Conservation (phyloP, 2,113 vertebrate species). For the Siniperca chuatsi region DNA sequence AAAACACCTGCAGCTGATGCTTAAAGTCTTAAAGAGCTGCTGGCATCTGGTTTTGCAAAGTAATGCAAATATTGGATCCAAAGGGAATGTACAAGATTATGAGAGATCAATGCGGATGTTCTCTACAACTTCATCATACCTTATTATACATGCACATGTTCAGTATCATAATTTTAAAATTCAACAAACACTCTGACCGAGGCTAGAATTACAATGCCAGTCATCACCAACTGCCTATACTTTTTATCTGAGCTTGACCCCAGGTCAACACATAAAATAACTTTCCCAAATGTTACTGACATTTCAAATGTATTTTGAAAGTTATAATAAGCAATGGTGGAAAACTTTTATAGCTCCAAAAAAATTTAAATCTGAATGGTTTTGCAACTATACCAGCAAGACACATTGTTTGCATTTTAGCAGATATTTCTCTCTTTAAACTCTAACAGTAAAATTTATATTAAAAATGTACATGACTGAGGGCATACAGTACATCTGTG, state of each 20-base stretch:
- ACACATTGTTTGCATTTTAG: neutral
- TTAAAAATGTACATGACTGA: neutral
- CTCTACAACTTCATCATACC: neutral
- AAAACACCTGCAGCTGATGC: neutral
- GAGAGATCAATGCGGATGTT: slow-evolving; percentile 7
- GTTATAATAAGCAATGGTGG: neutral
- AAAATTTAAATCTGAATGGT: neutral
- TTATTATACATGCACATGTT: slow-evolving; percentile 17
- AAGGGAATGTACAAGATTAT: neutral
- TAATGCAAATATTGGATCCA: neutral
- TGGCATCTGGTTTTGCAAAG: slow-evolving; percentile 5
- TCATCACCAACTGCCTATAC: neutral
- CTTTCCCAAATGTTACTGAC: neutral
- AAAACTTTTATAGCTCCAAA: neutral
- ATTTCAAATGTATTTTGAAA: neutral
- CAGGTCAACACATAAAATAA: neutral
- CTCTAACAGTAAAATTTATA: neutral
- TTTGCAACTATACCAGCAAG: neutral
- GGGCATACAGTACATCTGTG: neutral
- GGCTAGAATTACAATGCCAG: slow-evolving; percentile 11
- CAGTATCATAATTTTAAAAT: neutral
- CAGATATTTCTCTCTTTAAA: neutral
- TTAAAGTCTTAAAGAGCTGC: neutral
- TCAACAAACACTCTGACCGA: neutral
- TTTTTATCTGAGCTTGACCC: neutral